These are phyloP conservation scores for Diabrotica virgifera DNA, from an alignment of 1,140 invertebrate genomes.

Conservation along the genomic window DNA sequence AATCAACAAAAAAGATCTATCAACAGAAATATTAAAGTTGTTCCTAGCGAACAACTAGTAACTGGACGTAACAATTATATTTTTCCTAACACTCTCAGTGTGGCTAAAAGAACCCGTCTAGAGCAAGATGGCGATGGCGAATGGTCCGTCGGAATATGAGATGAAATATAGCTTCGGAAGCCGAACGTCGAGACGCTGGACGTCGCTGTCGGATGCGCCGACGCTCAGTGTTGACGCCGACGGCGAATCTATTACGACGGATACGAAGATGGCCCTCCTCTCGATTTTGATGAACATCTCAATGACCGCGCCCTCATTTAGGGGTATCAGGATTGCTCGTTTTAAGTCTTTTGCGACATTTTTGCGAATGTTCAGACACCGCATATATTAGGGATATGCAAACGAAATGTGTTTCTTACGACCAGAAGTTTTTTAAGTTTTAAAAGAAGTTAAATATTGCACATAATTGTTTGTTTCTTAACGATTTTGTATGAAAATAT, in stretches of 20 bases:
- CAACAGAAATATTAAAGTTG: too few species aligned
- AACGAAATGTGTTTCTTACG: too few species aligned
- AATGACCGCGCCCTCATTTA: constrained; percentile 48
- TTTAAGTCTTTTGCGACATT: constrained; percentile 16
- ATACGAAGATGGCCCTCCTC: constrained; percentile 45
- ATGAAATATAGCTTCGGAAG: constrained; percentile 10
- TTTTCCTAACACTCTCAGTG: too few species aligned
- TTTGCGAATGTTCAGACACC: background rate
- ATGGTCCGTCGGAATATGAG: constrained; percentile 20
- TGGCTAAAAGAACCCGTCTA: too few species aligned
- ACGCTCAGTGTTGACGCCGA: constrained; percentile 26
- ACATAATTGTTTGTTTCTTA: too few species aligned
- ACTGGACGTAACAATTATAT: too few species aligned
- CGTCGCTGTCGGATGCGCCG: constrained; percentile 35
- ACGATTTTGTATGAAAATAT: too few species aligned
- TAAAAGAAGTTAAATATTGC: too few species aligned
- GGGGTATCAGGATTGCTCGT: constrained; percentile 44
- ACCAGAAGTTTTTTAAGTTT: too few species aligned
- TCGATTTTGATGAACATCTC: constrained; percentile 49
- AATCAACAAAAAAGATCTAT: too few species aligned
- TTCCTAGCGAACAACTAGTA: too few species aligned
- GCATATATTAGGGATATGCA: too few species aligned
- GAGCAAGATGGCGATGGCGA: constrained; percentile 40
- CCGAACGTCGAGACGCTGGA: constrained; percentile 37
- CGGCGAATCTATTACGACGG: constrained; percentile 40